A percentile compares a stretch with the other conserved stretches of the same genome.
These are phyloP conservation scores for Kryphioiulus occultus DNA, from an alignment of 2,888 invertebrate species.

Conservation along the genomic window DNA sequence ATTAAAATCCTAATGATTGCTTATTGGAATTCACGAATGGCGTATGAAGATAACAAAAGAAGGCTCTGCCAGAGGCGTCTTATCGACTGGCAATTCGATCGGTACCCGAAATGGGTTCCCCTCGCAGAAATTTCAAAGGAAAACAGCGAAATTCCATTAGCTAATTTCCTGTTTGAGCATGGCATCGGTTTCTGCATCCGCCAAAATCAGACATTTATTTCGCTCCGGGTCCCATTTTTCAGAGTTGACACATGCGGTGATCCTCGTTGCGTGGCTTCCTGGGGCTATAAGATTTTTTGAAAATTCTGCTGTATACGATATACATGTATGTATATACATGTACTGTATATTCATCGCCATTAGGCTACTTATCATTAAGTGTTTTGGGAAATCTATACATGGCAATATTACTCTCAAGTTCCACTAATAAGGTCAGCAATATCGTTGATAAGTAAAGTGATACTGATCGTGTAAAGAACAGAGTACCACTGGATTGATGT, in stretches of 20 bases:
- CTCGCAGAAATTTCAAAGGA: background rate
- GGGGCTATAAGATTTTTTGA: too few species aligned
- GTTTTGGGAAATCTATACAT: too few species aligned
- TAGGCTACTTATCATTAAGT: too few species aligned
- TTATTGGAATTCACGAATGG: background rate
- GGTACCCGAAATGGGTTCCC: background rate
- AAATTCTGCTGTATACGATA: too few species aligned
- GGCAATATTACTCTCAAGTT: too few species aligned
- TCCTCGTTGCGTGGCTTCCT: background rate
- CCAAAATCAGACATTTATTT: background rate
- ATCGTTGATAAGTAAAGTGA: too few species aligned
- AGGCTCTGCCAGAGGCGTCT: background rate
- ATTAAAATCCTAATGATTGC: background rate
- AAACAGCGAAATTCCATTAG: conserved; percentile 17
- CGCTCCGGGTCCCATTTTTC: background rate
- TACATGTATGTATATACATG: too few species aligned
- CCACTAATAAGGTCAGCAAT: too few species aligned
- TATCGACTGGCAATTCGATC: background rate
- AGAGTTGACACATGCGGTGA: background rate
- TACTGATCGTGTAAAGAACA: too few species aligned
- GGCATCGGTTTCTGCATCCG: background rate
- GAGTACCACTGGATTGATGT: too few species aligned
- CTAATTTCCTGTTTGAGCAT: background rate
- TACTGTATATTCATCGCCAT: too few species aligned
- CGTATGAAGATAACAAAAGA: background rate